These are phyloP conservation scores for Siniperca obscura DNA, from an alignment of 2,797 vertebrate genomes.

Conservation along the genomic window DNA sequence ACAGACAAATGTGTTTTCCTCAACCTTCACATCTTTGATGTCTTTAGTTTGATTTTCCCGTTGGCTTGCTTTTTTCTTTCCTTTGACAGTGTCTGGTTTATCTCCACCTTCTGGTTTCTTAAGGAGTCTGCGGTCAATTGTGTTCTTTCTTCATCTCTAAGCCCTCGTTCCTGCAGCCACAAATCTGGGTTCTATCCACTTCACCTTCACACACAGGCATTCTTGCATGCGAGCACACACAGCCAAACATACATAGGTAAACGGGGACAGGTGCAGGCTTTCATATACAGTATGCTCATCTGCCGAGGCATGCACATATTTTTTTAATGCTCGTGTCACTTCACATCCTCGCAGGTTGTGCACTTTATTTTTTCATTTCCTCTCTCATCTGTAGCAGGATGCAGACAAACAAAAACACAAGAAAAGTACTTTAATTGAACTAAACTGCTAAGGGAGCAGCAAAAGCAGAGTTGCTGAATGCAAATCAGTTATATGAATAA, in stretches of 20 bases:
- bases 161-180: constrained; percentile 12
- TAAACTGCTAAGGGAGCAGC: neutral
- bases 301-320: constrained; percentile 42
- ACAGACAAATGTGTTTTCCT: constrained; percentile 59
- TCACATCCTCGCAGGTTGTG: constrained; percentile 46
- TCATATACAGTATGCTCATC: constrained; percentile 25
- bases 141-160: constrained; percentile 36
- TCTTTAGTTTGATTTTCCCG: constrained; percentile 50
- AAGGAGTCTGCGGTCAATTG: constrained; percentile 40
- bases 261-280: neutral
- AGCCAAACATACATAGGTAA: neutral
- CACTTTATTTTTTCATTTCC: constrained; percentile 47
- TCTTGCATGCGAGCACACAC: constrained; percentile 27
- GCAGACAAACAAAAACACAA: constrained; percentile 36
- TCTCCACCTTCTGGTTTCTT: constrained; percentile 39
- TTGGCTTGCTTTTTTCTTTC: constrained; percentile 35
- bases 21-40: constrained; percentile 59
- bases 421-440: constrained; percentile 6
- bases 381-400: constrained; percentile 19
- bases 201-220: constrained; percentile 20
- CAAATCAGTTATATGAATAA: neutral
- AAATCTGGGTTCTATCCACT: constrained; percentile 23
- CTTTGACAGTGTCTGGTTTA: constrained; percentile 38
- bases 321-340: constrained; percentile 67
- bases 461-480: neutral